Evolutionary conservation across 2,113 vertebrate species (phyloP).

Genomic region (Macaca mulatta): DNA sequence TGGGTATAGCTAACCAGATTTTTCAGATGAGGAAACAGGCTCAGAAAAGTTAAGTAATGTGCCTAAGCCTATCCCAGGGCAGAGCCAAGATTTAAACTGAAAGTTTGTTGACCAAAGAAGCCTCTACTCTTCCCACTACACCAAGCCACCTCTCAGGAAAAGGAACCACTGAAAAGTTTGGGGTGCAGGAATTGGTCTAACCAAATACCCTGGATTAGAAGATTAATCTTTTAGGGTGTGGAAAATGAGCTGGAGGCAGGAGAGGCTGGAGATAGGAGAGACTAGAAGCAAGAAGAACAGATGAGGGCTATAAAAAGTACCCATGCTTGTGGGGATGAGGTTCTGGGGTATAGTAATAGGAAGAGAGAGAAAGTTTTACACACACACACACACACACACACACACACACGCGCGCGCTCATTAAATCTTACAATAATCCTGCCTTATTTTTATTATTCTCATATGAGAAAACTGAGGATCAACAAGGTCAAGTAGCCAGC

Average conservation of each 20-base stretch:
- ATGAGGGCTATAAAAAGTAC: neutral
- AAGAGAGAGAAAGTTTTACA: neutral
- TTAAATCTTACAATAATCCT: neutral
- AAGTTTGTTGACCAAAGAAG: neutral
- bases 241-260: neutral
- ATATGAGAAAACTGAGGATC: neutral
- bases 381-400: no score
- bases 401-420: neutral
- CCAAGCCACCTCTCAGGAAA: neutral
- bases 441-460: neutral
- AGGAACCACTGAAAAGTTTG: neutral
- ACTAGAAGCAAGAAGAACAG: neutral
- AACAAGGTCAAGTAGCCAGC: neutral
- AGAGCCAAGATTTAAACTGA: neutral
- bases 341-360: neutral
- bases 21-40: neutral
- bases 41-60: neutral
- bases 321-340: neutral
- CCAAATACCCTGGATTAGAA: neutral
- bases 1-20: neutral
- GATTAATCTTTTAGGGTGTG: neutral
- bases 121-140: fast-evolving
- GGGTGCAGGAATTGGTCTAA: neutral
- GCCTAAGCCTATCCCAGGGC: neutral
- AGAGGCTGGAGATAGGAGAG: neutral